A percentile compares a stretch with the other conserved stretches of the same genome.
phyloP scores from a whole-genome alignment of 2,113 vertebrate species.

The Coracopsis vasa region DNA sequence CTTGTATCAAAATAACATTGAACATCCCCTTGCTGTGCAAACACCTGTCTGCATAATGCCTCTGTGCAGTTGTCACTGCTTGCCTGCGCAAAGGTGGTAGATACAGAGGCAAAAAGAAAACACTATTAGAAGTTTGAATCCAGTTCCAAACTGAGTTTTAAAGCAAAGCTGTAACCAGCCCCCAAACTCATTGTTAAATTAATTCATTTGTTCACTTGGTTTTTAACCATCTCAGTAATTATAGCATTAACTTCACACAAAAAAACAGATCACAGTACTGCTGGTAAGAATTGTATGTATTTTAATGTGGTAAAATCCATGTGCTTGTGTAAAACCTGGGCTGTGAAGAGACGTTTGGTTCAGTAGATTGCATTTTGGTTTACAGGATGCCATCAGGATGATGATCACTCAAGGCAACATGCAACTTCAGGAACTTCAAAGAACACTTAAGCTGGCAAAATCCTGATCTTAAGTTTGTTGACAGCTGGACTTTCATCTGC shows the following conservation, averaged over 20 bases:
- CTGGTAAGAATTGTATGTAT: neutral
- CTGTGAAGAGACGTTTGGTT: rapidly evolving
- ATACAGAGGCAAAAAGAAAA: neutral
- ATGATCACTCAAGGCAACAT: constrained; percentile 92
- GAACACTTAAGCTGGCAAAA: constrained; percentile 81
- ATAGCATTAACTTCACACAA: neutral
- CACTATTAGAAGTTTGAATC: neutral
- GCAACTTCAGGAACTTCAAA: constrained; percentile 87
- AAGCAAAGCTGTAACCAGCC: neutral
- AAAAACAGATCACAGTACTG: neutral
- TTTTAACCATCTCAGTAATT: neutral
- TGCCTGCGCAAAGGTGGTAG: neutral
- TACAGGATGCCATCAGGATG: constrained; percentile 90
- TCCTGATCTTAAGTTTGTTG: constrained; percentile 51
- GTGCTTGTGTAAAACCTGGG: neutral
- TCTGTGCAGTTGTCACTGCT: rapidly evolving
- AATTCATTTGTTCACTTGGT: neutral
- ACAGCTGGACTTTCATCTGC: neutral
- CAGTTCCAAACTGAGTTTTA: neutral
- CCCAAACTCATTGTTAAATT: neutral
- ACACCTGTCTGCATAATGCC: rapidly evolving
- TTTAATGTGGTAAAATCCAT: neutral
- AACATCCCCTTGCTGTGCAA: neutral
- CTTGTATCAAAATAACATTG: rapidly evolving
- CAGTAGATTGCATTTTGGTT: neutral